Percentiles rank a stretch among this genome's conserved stretches.
These are phyloP conservation scores for Xiphorhynchus elegans DNA, from an alignment of 2,113 vertebrate genomes.

Conservation along the genomic window DNA sequence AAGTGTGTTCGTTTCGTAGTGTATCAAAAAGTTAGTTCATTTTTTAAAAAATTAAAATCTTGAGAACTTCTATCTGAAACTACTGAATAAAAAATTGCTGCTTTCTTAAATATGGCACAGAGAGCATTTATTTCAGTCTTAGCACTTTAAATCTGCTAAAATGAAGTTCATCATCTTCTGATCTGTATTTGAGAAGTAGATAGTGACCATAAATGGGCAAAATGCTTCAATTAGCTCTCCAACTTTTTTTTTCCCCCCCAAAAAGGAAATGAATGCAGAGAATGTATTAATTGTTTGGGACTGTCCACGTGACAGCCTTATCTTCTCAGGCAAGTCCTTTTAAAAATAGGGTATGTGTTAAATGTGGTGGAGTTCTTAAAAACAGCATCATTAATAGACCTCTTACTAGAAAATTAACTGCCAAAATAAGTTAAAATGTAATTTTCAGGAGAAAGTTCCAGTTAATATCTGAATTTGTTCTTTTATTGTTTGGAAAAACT, in stretches of 20 bases:
- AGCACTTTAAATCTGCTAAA: not conserved
- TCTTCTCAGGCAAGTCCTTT: conserved; percentile 28
- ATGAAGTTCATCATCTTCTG: not conserved
- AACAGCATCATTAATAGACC: not conserved
- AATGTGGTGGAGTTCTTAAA: not conserved
- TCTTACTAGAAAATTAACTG: not conserved
- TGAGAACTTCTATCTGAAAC: not conserved
- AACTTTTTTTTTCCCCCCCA: not conserved
- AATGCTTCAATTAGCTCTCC: conserved; percentile 5
- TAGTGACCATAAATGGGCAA: conserved; percentile 48
- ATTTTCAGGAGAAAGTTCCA: not conserved
- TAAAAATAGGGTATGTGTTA: not conserved
- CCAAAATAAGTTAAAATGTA: not conserved
- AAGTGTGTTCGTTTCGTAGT: not conserved
- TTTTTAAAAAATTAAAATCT: not conserved
- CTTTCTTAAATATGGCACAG: not conserved
- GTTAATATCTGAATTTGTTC: not conserved
- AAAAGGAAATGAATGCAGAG: conserved; percentile 55
- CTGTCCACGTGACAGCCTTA: conserved; percentile 21
- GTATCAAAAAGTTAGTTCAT: not conserved
- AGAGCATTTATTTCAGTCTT: not conserved
- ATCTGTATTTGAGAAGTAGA: not conserved
- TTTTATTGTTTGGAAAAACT: not conserved
- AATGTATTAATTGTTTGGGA: conserved; percentile 49
- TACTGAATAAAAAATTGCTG: not conserved